Evolutionary conservation across 2,888 invertebrate genomes (phyloP), one percentile per base, ranked within the genome.

Genomic region (Azorinus chamasolen): DNA sequence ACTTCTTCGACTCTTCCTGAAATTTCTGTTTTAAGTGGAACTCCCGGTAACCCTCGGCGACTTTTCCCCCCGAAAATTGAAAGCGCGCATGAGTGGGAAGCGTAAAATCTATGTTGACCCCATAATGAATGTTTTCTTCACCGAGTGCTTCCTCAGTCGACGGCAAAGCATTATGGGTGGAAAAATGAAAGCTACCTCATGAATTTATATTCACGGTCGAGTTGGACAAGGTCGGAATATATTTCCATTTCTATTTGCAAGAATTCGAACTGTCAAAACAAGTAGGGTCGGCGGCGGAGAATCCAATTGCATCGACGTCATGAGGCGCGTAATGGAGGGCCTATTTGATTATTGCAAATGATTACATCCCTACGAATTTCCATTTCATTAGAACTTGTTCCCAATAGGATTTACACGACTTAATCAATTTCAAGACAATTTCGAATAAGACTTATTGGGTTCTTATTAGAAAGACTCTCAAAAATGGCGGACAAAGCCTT

Each of bases 281-380:
- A 55, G 61, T 78, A 48, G 58, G 55, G 48, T 45, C 50, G 61
- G 51, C 81, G 81, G 54, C 70, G 45, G 61, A 58, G 73, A 78
- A 68, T 77, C 81, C 81, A 81, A 81, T 81, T 75, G 81, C 77
- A 48, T 37, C 61, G 61, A 50, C 48, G 57, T 53, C 43, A 53
- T 61, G 74, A 70, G 58, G 70, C 72, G 78, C 51, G 64, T 78
- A 81, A 78, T 81, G 78, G 78, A 59, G 59, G 53, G 74, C 59
- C 81, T 75, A 81, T 78, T 78, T 75, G 81, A 81, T 81, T 78
- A 81, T 78, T 78, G 61, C 81, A 75, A 71, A 65, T 81, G 81
- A 81, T 81, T 81, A 69, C 77, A 72, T 81, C 72, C 75, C 71
- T 63, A 57, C 59, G 76, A 57, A 62, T 81, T 81, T 81, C 81